Evolutionary conservation across 1,140 invertebrate species (phyloP).

Genomic region (Batillaria attramentaria): DNA sequence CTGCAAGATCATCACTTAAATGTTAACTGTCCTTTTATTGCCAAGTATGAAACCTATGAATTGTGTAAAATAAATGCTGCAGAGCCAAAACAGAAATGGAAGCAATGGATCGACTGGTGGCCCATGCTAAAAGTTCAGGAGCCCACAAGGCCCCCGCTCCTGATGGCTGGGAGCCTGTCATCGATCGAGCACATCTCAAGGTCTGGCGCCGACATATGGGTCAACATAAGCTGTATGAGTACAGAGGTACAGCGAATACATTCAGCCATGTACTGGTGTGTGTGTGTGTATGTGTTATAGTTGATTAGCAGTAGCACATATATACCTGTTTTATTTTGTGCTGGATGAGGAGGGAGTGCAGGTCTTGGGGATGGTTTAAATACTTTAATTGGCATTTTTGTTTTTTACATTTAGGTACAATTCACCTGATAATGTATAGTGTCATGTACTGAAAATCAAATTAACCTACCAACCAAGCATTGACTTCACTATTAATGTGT

Average conservation of each 20-base stretch:
- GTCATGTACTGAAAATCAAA: not conserved
- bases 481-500: not conserved
- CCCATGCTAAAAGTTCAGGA: slow-evolving; percentile 21
- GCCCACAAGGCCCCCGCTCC: slow-evolving; percentile 17
- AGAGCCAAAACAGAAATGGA: slow-evolving; percentile 52
- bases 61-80: slow-evolving; percentile 17
- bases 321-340: not conserved
- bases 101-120: slow-evolving; percentile 37
- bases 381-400: not conserved
- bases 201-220: slow-evolving; percentile 68
- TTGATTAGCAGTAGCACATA: not conserved
- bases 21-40: too few species aligned
- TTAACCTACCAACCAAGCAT: not conserved
- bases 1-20: too few species aligned
- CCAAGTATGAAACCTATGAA: too few species aligned
- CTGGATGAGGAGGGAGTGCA: not conserved
- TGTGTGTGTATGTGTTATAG: not conserved
- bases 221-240: slow-evolving; percentile 65
- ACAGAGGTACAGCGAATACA: slow-evolving; percentile 68
- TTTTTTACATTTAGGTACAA: not conserved
- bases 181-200: slow-evolving; percentile 62
- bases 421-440: not conserved
- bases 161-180: slow-evolving; percentile 66
- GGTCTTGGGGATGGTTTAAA: not conserved
- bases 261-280: not conserved